Base-by-base conservation (phyloP, 2,113 vertebrate genomes). In the Coturnix japonica region DNA sequence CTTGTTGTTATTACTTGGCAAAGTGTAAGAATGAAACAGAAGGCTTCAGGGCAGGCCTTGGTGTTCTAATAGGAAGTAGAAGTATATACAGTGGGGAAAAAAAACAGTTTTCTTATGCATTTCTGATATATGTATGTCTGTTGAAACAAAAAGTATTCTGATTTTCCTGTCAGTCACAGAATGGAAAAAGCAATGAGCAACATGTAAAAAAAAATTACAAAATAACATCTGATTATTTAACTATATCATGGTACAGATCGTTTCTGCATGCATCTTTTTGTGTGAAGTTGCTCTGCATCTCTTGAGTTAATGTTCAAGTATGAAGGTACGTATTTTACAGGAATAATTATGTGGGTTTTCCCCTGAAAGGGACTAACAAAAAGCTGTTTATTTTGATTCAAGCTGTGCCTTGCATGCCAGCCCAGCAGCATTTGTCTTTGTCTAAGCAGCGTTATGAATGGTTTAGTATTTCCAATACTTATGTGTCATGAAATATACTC, bases 211-310 rank as follows among this genome's bases (percentile, higher is more conserved):
- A 33, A 53, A 25, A 30, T 17, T 41, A 76, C 89, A 87, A 94
- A 93, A 82, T 49, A 93, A 85, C 33, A 89, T 30, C 19, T 8
- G 11, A 86, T 90, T 92, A 85, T 83, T 81, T 89, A 95, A 53
- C 66, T 78, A 61, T 7, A 3, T 72, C 54, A 51, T 57, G 70
- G 59, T 84, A 79, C 57, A 81, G 15, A 35, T 41, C 83, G 22
- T 87, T 90, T 77, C 74, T 91, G 74, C 39, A 4, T 71, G 0
- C 21, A 51, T 57, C 18, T 46, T 85, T 85, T 67, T 69, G 82
- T 66, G 37, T 61, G 37, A 89, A 25, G 13, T 92, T 90, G 10
- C 41, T 77, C 53, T 90, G 43, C 10, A 37, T 77, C 19, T 78
- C 59, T 84, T 41, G 4, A 64, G 37, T 28, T 79, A 28, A 74